These are phyloP conservation scores for Cephalophus harveyi DNA, from an alignment of 2,113 vertebrate species.

Conservation along the genomic window DNA sequence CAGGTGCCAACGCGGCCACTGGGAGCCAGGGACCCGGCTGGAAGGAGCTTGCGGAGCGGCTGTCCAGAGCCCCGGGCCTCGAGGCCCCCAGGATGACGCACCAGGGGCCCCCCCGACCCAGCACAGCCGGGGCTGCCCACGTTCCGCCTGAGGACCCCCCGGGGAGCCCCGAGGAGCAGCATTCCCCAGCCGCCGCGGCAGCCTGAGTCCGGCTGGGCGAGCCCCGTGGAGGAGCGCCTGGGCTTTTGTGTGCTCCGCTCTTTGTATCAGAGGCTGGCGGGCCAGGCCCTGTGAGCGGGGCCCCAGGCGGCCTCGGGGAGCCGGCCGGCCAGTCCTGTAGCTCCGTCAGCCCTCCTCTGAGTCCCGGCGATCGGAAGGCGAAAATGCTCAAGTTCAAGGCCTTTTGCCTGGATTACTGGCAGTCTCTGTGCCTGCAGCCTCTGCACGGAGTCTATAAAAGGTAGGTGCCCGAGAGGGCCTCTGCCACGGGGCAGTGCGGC, in stretches of 20 bases:
- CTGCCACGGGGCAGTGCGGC: neutral
- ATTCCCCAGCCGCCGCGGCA: conserved; percentile 27
- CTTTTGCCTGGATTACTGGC: conserved; percentile 98
- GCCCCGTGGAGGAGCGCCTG: conserved; percentile 7
- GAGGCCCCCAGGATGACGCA: conserved; percentile 55
- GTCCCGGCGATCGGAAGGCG: neutral
- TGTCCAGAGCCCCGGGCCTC: neutral
- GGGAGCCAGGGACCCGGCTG: neutral
- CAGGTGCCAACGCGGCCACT: neutral
- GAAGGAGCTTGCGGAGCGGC: conserved; percentile 1
- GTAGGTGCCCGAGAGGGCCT: conserved; percentile 79
- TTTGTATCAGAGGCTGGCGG: conserved; percentile 71
- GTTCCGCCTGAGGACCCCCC: neutral
- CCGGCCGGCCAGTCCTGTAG: neutral
- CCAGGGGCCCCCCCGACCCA: neutral
- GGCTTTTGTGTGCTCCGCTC: conserved; percentile 80
- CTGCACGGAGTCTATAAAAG: conserved; percentile 93
- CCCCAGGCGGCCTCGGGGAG: neutral
- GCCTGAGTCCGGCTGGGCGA: conserved; percentile 43
- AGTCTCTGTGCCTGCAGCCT: conserved; percentile 95
- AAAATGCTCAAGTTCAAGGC: conserved; percentile 97
- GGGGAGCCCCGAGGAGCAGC: conserved; percentile 40
- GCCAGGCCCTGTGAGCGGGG: conserved; percentile 73
- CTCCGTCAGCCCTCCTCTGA: neutral
- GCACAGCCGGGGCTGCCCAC: neutral